Evolutionary conservation across 2,888 invertebrate genomes (phyloP).

Genomic region (Torymus texanus): DNA sequence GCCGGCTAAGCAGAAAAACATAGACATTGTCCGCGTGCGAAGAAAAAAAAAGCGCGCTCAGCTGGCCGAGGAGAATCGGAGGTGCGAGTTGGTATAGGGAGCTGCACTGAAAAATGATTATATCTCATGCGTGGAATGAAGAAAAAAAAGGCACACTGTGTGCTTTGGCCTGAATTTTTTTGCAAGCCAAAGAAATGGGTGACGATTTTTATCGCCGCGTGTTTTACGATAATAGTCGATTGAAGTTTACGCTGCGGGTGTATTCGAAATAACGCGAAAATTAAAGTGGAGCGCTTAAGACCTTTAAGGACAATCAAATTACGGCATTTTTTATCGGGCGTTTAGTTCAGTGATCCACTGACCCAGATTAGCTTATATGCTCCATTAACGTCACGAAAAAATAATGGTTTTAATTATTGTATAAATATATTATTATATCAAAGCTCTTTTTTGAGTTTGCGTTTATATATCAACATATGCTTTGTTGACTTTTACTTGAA

Average conservation of each 20-base stretch:
- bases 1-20: not conserved
- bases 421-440: too few species aligned
- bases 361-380: too few species aligned
- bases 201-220: slow-evolving; percentile 23
- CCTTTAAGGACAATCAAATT: not conserved
- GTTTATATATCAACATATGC: too few species aligned
- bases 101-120: not conserved
- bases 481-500: too few species aligned
- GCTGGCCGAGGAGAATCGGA: not conserved
- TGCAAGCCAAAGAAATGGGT: slow-evolving; percentile 7
- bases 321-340: not conserved
- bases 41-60: not conserved
- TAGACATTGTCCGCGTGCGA: not conserved
- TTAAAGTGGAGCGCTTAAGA: slow-evolving; percentile 20
- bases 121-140: not conserved
- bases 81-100: not conserved
- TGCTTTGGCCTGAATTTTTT: slow-evolving; percentile 31
- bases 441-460: too few species aligned
- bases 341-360: too few species aligned
- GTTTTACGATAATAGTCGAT: slow-evolving; percentile 30
- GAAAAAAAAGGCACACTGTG: not conserved
- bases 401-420: too few species aligned
- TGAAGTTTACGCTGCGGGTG: not conserved
- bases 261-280: slow-evolving; percentile 14
- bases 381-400: too few species aligned